Percentiles rank a stretch among this genome's conserved stretches.
Evolutionary conservation across 2,888 invertebrate species (phyloP).

Genomic region (Heliothis peltigera): DNA sequence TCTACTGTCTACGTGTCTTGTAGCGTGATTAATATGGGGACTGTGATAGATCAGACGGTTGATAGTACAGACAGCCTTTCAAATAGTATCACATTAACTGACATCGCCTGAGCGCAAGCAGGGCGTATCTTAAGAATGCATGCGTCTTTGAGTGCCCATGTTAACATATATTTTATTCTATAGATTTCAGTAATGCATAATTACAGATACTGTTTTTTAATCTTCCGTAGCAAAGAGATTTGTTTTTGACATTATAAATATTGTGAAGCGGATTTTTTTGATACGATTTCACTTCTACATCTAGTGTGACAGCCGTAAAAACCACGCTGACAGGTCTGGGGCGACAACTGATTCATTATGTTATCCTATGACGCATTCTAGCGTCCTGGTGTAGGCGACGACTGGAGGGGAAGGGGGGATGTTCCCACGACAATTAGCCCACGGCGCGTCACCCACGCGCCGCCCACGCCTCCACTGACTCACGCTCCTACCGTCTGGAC

Average conservation of each 20-base stretch:
- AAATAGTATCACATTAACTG: slow-evolving; percentile 29
- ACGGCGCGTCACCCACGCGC: slow-evolving; percentile 71
- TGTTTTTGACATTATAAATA: neutral
- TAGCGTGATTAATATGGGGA: slow-evolving; percentile 54
- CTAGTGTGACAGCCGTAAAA: slow-evolving; percentile 35
- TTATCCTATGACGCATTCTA: slow-evolving; percentile 59
- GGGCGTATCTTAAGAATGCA: neutral
- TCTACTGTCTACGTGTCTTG: slow-evolving; percentile 55
- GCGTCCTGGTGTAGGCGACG: slow-evolving; percentile 60
- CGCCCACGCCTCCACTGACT: slow-evolving; percentile 68
- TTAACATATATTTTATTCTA: neutral
- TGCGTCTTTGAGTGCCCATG: neutral
- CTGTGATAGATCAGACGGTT: slow-evolving; percentile 45
- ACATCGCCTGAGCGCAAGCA: slow-evolving; percentile 1
- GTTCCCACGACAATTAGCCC: slow-evolving; percentile 88
- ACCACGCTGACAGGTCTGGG: slow-evolving; percentile 42
- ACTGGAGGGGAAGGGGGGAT: slow-evolving; percentile 26
- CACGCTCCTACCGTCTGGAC: slow-evolving; percentile 66
- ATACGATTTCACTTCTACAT: slow-evolving; percentile 7
- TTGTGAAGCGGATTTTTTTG: neutral
- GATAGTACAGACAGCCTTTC: slow-evolving; percentile 27
- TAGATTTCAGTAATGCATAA: no score
- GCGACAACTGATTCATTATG: slow-evolving; percentile 52
- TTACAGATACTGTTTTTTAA: neutral
- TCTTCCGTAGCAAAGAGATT: neutral